Base-by-base conservation (phyloP, 2,888 invertebrate genomes). In the Micropterix aruncella region DNA sequence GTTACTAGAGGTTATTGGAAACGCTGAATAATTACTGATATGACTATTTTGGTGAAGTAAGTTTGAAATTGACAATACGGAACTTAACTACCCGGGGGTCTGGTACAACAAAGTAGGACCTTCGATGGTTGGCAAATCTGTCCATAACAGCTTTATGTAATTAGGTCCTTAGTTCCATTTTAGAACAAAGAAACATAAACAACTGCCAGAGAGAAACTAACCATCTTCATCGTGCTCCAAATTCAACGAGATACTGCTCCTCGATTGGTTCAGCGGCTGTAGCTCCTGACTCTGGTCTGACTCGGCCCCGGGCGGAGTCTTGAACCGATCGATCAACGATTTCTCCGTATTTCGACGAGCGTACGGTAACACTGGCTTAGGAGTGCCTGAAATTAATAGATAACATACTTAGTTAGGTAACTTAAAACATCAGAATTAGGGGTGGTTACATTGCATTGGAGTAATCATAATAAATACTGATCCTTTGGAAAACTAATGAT, bases 221-320 rank as follows among this genome's bases (percentile, higher is more conserved):
- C 71, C 70, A 58, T 69, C 70, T 62, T 73, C 69, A 50, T 70
- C 70, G 56, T 71, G 66, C 57, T 71, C 71, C 54, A 71, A 53
- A 42, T 51, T 50, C 55, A 66, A 62, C 52, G 67, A 70, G 52
- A 62, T 67, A 40, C 62, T 65, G 60, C 63, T 70, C 55, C 63
- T 67, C 51, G 63, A 65, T 52, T 61, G 63, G 56, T 59, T 52
- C 18, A 54, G 56, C 7, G 56, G 50, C 44, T 55, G 58, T 4
- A 57, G 57, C 17, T 73, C 73, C 52, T 70, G 68, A 46, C 65
- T 61, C n/a, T 80, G 74, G 59, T 80, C 80, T 47, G 76, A 74
- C 49, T 73, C 68, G 2, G 82, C 79, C 27, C 87, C 76, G 1
- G 87, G 84, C 66, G 86, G 84, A 2, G 84, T 85, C 52, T 75